Evolutionary conservation across 2,888 invertebrate genomes (phyloP).

Genomic region (Caprella mutica): DNA sequence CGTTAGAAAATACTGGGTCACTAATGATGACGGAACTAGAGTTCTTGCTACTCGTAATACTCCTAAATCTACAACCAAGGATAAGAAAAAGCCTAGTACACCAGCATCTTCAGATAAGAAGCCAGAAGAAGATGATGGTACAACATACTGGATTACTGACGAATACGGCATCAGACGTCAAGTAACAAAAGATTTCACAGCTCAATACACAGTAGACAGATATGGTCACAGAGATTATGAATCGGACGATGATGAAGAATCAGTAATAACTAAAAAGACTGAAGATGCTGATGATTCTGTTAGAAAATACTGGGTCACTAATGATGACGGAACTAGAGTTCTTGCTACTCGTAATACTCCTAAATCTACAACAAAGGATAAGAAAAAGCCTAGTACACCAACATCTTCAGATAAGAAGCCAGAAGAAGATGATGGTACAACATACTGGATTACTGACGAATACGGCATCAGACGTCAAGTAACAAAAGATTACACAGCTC

Average conservation of each 20-base stretch:
- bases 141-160: conserved; percentile 5
- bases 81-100: background rate
- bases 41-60: background rate
- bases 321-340: too few relatives aligned
- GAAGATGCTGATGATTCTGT: too few relatives aligned
- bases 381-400: too few relatives aligned
- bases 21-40: too few relatives aligned
- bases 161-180: conserved; percentile 1
- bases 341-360: too few relatives aligned
- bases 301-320: too few relatives aligned
- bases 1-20: too few relatives aligned
- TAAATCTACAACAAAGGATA: too few relatives aligned
- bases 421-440: background rate
- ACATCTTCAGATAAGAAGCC: background rate
- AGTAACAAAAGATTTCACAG: background rate
- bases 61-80: background rate
- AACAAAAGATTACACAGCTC: background rate
- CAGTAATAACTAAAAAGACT: too few relatives aligned
- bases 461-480: conserved; percentile 1
- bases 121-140: too few relatives aligned
- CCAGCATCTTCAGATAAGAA: too few relatives aligned
- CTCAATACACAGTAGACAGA: background rate
- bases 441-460: conserved; percentile 1
- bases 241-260: too few relatives aligned
- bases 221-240: background rate